These are phyloP conservation scores for Autographa pulchrina DNA, from an alignment of 2,888 invertebrate genomes.

Conservation along the genomic window DNA sequence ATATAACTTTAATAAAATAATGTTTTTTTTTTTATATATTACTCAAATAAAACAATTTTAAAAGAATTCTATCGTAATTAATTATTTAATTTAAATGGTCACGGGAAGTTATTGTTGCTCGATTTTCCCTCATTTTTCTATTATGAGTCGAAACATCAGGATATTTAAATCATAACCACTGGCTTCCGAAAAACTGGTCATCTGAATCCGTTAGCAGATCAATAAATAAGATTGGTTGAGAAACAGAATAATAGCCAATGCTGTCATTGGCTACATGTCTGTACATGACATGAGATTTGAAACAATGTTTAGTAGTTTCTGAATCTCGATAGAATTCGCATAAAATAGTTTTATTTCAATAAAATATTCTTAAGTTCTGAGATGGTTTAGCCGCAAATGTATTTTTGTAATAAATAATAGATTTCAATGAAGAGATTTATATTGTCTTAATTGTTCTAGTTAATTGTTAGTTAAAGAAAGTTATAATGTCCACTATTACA, in stretches of 20 bases:
- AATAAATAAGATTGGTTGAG: too few relatives aligned
- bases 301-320: too few relatives aligned
- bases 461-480: constrained; percentile 35
- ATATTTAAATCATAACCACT: too few relatives aligned
- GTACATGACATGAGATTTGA: too few relatives aligned
- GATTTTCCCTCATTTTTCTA: too few relatives aligned
- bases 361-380: constrained; percentile 26
- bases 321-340: background rate
- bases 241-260: too few relatives aligned
- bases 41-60: background rate
- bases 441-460: constrained; percentile 54
- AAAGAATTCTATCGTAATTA: background rate
- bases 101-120: too few relatives aligned
- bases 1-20: background rate
- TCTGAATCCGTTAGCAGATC: too few relatives aligned
- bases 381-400: constrained; percentile 32
- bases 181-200: too few relatives aligned
- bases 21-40: background rate
- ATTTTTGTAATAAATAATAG: constrained; percentile 51
- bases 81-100: too few relatives aligned
- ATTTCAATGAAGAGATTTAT: constrained; percentile 47
- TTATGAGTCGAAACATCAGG: too few relatives aligned
- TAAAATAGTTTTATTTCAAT: background rate
- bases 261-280: too few relatives aligned
- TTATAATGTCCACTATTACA: constrained; percentile 16